Evolutionary conservation across 2,113 vertebrate genomes (phyloP).

Genomic region (Suricata suricatta): DNA sequence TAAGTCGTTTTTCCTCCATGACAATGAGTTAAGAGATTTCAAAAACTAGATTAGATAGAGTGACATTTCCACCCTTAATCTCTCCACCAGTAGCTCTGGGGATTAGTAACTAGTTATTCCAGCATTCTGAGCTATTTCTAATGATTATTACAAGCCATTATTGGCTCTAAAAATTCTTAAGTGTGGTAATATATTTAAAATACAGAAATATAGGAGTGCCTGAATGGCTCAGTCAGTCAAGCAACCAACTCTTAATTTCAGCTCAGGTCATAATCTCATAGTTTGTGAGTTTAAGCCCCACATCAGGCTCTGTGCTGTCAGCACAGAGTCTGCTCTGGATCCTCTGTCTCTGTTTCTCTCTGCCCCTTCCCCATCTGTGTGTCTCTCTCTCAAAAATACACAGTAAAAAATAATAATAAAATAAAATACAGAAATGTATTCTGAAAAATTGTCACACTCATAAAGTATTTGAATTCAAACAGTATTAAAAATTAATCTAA

Average conservation of each 20-base stretch:
- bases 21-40: neutral
- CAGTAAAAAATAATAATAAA: too few relatives aligned
- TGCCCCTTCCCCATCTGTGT: too few relatives aligned
- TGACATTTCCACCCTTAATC: neutral
- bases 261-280: too few relatives aligned
- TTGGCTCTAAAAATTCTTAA: neutral
- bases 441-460: neutral
- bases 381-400: too few relatives aligned
- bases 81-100: neutral
- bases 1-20: neutral
- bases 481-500: neutral
- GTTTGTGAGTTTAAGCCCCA: too few relatives aligned
- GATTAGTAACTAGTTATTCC: neutral
- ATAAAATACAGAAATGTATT: neutral
- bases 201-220: neutral
- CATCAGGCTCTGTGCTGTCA: too few relatives aligned
- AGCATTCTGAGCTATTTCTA: neutral
- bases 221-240: too few relatives aligned
- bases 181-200: neutral
- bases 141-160: neutral
- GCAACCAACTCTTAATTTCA: too few relatives aligned
- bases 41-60: neutral
- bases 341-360: too few relatives aligned
- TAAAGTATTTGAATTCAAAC: slow-evolving; percentile 22
- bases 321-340: too few relatives aligned